A percentile compares a stretch with the other conserved stretches of the same genome.
phyloP scores from a whole-genome alignment of 2,888 invertebrate genomes.

The Cantharis rufa region DNA sequence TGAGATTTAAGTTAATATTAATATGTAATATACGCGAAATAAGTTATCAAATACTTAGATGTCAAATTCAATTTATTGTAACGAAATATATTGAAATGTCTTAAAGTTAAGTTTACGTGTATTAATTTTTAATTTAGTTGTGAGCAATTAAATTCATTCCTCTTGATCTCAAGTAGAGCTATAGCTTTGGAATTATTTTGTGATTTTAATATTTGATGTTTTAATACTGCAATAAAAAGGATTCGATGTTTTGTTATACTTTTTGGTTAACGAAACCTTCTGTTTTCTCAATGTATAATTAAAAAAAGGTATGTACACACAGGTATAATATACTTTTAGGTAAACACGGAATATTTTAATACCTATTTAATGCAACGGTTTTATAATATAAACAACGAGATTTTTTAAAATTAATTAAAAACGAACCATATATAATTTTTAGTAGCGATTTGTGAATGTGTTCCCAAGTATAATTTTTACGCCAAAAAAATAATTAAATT shows the following conservation, averaged over 20 bases:
- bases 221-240: not conserved
- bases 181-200: not conserved
- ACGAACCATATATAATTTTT: not conserved
- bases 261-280: not conserved
- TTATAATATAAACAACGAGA: not conserved
- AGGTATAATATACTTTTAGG: not conserved
- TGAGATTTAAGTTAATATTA: too few relatives aligned
- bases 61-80: too few relatives aligned
- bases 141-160: not conserved
- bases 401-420: not conserved
- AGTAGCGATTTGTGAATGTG: not conserved
- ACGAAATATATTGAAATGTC: too few relatives aligned
- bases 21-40: too few relatives aligned
- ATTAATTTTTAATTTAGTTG: not conserved
- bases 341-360: not conserved
- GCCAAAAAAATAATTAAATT: conserved; percentile 3
- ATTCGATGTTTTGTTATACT: not conserved
- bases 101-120: not conserved
- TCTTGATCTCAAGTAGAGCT: not conserved
- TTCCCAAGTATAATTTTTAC: not conserved
- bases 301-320: not conserved
- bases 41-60: too few relatives aligned
- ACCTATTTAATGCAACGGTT: not conserved
- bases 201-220: too few relatives aligned
- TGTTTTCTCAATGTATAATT: not conserved